Base-by-base conservation (phyloP, 2,888 invertebrate genomes). In the Polia nebulosa region DNA sequence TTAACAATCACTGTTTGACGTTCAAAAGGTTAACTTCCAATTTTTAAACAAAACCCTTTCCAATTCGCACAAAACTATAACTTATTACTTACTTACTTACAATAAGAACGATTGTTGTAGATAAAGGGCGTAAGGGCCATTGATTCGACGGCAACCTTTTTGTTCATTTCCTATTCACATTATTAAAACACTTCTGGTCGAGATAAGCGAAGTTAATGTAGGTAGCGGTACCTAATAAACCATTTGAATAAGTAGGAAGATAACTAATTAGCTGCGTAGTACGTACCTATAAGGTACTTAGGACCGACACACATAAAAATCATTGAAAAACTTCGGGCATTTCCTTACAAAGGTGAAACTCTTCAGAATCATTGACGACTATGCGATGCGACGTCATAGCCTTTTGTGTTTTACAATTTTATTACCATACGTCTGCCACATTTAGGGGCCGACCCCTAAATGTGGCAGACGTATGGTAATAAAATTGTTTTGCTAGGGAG, bases 81-180 rank as follows among this genome's bases (percentile, higher is more conserved):
- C 39, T 17, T 39, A 29, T 2, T 22, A 49, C 15, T 27, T 7
- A n/a, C 17, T 53, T 25, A 55, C n/a, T 32, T 47, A 69, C 34
- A 36, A 44, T 53, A 61, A 59, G 44, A 55, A 8, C 32, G 45
- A 52, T 58, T 51, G 52, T 53, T 32, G 25, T 52, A 22, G 29
- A 39, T 47, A 47, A 58, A 52, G 68, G 53, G 61, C 60, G 25
- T 47, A 68, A 64, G 45, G 51, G 57, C 29, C 47, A 34, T 51
- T 55, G 39, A 29, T 49, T 64, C 17, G 47, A 51, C 47, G 29
- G 51, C 49, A 76, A 76, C 63, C 45, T 69, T 58, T 58, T 61
- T 61, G 52, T 68, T 76, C 20, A 70, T 73, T 77, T 77, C 77
- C 77, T 74, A 65, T 62, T 60, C 63, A 44, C 60, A 61, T 76